Evolutionary conservation across 2,113 vertebrate genomes (phyloP).

Genomic region (Holacanthus passer): DNA sequence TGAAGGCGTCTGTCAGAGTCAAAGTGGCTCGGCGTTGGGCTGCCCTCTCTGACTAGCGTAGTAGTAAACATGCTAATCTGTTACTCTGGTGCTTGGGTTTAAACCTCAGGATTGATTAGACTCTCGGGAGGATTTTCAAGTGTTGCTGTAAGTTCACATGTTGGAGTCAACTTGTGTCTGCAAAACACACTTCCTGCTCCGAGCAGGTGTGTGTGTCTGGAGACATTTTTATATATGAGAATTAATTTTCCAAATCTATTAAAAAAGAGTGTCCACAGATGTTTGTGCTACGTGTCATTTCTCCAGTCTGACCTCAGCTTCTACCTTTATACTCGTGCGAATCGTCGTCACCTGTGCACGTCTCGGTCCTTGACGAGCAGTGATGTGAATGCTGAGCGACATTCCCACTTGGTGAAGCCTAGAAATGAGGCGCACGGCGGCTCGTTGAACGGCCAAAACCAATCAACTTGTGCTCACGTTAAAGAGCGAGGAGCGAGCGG

Average conservation of each 20-base stretch:
- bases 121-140: slow-evolving; percentile 37
- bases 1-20: slow-evolving; percentile 31
- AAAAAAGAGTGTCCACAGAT: neutral
- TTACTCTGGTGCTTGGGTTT: slow-evolving; percentile 19
- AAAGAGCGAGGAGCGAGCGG: slow-evolving; percentile 19
- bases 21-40: slow-evolving; percentile 8
- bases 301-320: neutral
- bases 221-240: neutral
- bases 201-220: slow-evolving; percentile 28
- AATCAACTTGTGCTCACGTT: slow-evolving; percentile 37
- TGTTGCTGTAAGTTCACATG: slow-evolving; percentile 11
- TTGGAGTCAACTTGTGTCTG: neutral
- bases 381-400: neutral
- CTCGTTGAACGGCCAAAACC: slow-evolving; percentile 30
- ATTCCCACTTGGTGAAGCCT: neutral
- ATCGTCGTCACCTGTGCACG: neutral
- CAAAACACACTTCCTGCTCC: neutral
- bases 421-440: slow-evolving; percentile 3
- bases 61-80: slow-evolving; percentile 59
- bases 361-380: slow-evolving; percentile 2
- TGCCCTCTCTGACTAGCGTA: neutral
- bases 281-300: slow-evolving; percentile 1
- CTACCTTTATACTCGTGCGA: neutral
- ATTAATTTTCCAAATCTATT: slow-evolving; percentile 10
- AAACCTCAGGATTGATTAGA: slow-evolving; percentile 28